Percentiles rank a stretch among this genome's conserved stretches.
These are phyloP conservation scores for Stomorhina lunata DNA, from an alignment of 2,888 invertebrate genomes.

Conservation along the genomic window DNA sequence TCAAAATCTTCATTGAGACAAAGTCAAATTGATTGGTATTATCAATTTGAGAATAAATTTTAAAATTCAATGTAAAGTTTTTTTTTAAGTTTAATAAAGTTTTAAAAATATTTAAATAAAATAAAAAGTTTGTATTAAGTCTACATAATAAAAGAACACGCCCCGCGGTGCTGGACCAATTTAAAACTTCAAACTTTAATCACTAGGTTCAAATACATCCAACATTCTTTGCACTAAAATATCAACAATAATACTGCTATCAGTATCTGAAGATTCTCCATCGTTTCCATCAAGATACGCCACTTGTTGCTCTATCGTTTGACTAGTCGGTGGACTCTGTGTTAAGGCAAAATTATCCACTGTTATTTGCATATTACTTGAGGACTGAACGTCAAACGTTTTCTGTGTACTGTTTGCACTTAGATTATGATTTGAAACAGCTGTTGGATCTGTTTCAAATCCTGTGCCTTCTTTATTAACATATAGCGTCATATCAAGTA, in stretches of 20 bases:
- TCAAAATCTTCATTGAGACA: conserved; percentile 79
- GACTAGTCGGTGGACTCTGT: conserved; percentile 14
- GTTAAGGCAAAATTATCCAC: conserved; percentile 17
- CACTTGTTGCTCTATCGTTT: neutral
- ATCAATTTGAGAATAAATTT: conserved; percentile 74
- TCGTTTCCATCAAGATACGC: neutral
- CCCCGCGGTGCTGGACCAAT: no score
- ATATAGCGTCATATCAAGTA: conserved; percentile 41
- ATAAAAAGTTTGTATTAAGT: neutral
- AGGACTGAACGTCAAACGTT: neutral
- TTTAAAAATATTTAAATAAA: neutral
- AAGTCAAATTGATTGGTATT: conserved; percentile 78
- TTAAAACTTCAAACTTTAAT: neutral
- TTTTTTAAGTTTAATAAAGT: neutral
- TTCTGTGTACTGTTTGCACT: neutral
- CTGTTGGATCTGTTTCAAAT: neutral
- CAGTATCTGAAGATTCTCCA: neutral
- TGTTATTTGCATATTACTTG: neutral
- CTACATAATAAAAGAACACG: neutral
- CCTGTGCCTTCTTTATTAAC: neutral
- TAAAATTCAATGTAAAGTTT: neutral
- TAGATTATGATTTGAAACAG: neutral
- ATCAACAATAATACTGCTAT: neutral
- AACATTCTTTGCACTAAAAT: conserved; percentile 31
- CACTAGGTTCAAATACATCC: conserved; percentile 4